A percentile compares a stretch with the other conserved stretches of the same genome.
Conservation (phyloP, 2,888 invertebrate species). For the Phytoseiulus persimilis region DNA sequence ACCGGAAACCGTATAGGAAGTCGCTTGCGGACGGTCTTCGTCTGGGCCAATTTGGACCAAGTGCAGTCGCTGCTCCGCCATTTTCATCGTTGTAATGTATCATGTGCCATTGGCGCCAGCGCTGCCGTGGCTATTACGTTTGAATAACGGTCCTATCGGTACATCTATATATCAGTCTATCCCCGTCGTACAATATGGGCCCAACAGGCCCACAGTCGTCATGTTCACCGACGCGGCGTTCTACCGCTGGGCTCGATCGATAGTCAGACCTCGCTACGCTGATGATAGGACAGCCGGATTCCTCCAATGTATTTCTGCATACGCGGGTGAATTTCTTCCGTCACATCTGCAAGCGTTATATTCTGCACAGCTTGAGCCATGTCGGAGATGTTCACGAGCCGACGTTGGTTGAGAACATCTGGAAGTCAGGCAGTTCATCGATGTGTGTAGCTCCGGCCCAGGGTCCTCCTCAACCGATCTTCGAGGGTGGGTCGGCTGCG, state of each 20-base stretch:
- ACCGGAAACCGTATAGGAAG: not conserved
- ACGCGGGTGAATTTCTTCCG: not conserved
- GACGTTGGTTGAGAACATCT: no score
- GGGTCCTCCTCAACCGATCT: no score
- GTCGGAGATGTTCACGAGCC: no score
- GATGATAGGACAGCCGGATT: not conserved
- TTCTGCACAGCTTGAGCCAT: not conserved
- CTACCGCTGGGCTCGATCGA: not conserved
- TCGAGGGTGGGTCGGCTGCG: no score
- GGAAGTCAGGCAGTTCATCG: no score
- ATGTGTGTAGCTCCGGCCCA: no score
- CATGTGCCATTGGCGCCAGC: not conserved
- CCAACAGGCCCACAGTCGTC: not conserved
- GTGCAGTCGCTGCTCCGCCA: not conserved
- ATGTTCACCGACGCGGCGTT: not conserved
- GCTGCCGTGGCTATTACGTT: conserved; percentile 5
- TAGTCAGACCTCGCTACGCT: not conserved
- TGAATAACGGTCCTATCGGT: not conserved
- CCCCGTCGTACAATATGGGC: not conserved
- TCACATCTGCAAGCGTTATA: not conserved
- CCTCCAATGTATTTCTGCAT: not conserved
- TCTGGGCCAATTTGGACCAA: not conserved
- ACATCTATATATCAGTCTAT: not conserved
- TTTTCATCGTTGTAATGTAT: conserved; percentile 5
- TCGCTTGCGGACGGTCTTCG: not conserved